phyloP scores from a whole-genome alignment of 2,888 invertebrate species.

The Yponomeuta evonymella region DNA sequence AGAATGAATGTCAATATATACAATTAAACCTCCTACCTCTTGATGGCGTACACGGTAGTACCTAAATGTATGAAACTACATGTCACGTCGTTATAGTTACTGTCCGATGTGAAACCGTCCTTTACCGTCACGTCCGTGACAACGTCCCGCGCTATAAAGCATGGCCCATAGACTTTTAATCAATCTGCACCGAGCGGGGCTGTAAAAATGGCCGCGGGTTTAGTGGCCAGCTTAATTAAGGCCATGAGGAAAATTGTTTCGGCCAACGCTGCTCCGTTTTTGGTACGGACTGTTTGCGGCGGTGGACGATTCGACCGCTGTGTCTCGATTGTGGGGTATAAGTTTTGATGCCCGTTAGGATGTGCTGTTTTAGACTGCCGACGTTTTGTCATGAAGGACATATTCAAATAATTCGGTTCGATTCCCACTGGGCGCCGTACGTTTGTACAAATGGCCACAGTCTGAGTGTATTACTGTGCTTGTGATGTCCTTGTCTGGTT shows the following conservation, averaged over 20 bases:
- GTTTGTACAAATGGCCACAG: no score
- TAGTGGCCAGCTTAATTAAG: conserved; percentile 69
- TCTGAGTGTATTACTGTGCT: no score
- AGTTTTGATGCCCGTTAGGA: no score
- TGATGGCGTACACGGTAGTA: no score
- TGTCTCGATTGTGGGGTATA: conserved; percentile 16
- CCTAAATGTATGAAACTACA: no score
- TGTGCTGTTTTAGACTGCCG: no score
- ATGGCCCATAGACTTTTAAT: conserved; percentile 76
- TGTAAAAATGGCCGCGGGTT: conserved; percentile 69
- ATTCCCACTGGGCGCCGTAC: no score
- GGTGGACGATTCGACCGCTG: conserved; percentile 30
- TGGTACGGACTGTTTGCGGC: conserved; percentile 41
- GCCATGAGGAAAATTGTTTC: conserved; percentile 75
- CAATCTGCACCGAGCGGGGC: conserved; percentile 73
- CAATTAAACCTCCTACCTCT: no score
- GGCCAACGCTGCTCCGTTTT: conserved; percentile 32
- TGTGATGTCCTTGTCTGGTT: no score
- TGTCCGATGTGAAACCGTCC: neutral
- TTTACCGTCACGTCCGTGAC: conserved; percentile 25
- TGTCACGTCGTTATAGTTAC: neutral
- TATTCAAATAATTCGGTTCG: no score
- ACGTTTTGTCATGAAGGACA: no score
- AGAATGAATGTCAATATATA: no score
- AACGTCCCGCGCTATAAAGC: conserved; percentile 62